Conservation (phyloP, 2,888 invertebrate genomes). For the Piscicola geometra region DNA sequence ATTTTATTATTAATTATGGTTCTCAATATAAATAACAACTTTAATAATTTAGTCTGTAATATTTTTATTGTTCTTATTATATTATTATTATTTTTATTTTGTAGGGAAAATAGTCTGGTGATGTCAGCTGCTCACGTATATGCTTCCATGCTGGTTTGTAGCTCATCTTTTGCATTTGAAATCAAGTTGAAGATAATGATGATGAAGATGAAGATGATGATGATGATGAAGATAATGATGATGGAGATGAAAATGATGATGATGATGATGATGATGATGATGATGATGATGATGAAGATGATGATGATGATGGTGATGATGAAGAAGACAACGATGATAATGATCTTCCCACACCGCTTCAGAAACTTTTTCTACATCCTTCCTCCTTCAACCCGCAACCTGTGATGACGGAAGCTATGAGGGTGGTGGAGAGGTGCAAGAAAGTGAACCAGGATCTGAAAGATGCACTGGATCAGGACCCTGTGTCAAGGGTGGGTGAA, state of each 20-base stretch:
- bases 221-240: conserved; percentile 33
- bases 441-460: not conserved
- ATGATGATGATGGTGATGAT: conserved; percentile 18
- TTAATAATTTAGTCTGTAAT: too few relatives aligned
- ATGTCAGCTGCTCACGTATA: too few relatives aligned
- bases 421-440: not conserved
- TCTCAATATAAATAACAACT: too few relatives aligned
- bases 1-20: too few relatives aligned
- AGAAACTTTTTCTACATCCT: not conserved
- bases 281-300: conserved; percentile 10
- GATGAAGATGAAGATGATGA: conserved; percentile 34
- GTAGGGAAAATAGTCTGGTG: too few relatives aligned
- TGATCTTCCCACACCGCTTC: not conserved
- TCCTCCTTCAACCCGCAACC: not conserved
- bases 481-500: too few relatives aligned
- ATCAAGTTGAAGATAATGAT: conserved; percentile 34
- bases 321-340: not conserved
- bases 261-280: conserved; percentile 22
- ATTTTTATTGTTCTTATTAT: too few relatives aligned
- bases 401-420: not conserved
- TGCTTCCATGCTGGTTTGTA: too few relatives aligned
- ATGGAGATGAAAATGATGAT: conserved; percentile 31
- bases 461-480: too few relatives aligned
- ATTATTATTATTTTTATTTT: too few relatives aligned
- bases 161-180: too few relatives aligned